Evolutionary conservation across 2,888 invertebrate genomes (phyloP).

Genomic region (Celastrina argiolus): DNA sequence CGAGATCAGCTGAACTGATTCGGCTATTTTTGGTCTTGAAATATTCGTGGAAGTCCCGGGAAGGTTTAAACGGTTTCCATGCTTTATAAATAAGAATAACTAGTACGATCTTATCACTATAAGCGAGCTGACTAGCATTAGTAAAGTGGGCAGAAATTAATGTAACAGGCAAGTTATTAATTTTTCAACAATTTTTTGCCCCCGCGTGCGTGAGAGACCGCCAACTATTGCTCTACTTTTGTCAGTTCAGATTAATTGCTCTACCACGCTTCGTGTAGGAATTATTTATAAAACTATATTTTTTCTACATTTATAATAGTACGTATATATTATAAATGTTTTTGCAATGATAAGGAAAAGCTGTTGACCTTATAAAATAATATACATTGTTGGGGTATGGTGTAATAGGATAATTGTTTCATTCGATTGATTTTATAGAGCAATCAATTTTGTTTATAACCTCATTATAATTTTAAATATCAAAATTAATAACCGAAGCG

Average conservation of each 20-base stretch:
- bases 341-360: background rate
- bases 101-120: background rate
- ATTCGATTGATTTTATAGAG: conserved; percentile 12
- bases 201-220: conserved; percentile 5
- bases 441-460: conserved; percentile 14
- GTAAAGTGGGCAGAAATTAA: background rate
- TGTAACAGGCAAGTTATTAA: background rate
- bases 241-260: background rate
- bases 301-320: background rate
- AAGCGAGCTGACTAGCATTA: background rate
- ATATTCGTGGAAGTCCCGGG: too few species aligned
- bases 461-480: conserved; percentile 20
- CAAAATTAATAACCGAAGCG: conserved; percentile 23
- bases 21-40: too few species aligned
- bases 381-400: background rate
- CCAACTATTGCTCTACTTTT: background rate
- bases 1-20: too few species aligned
- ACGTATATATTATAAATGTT: background rate
- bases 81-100: too few species aligned
- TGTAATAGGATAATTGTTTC: background rate
- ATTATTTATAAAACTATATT: background rate
- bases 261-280: background rate
- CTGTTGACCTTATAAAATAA: background rate
- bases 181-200: background rate
- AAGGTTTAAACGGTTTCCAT: too few species aligned